Evolutionary conservation across 2,113 vertebrate genomes (phyloP).

Genomic region (Sclerurus mexicanus): DNA sequence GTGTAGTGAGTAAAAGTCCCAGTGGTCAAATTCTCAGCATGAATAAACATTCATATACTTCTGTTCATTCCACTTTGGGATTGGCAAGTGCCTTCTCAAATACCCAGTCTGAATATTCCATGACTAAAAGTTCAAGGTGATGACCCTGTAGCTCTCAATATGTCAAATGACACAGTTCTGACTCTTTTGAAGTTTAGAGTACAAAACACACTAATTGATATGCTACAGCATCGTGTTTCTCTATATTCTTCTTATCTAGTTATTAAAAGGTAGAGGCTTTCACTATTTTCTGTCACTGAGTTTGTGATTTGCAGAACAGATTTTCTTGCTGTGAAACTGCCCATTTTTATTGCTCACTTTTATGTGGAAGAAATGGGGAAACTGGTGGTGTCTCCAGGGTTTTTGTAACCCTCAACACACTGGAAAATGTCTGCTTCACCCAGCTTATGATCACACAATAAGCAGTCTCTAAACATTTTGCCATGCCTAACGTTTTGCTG

Average conservation of each 20-base stretch:
- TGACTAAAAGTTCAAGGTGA: neutral
- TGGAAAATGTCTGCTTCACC: conserved; percentile 25
- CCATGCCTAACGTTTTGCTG: conserved; percentile 37
- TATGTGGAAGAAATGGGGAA: neutral
- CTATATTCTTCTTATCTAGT: neutral
- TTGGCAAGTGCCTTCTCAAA: neutral
- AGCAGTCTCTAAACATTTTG: conserved; percentile 40
- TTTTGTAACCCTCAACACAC: neutral
- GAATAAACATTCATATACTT: neutral
- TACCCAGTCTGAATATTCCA: neutral
- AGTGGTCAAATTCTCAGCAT: neutral
- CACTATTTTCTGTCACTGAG: neutral
- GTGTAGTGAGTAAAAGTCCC: neutral
- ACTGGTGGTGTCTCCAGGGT: neutral
- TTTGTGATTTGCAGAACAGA: neutral
- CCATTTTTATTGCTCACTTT: neutral
- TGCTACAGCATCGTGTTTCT: neutral
- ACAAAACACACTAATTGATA: neutral
- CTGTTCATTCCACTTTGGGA: neutral
- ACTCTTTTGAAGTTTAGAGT: neutral
- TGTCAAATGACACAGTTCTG: neutral
- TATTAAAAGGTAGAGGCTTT: neutral
- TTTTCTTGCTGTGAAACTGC: neutral
- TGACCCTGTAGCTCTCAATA: neutral
- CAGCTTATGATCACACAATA: neutral